A percentile compares a stretch with the other conserved stretches of the same genome.
Evolutionary conservation across 2,888 invertebrate genomes (phyloP).

Genomic region (Erannis defoliaria): DNA sequence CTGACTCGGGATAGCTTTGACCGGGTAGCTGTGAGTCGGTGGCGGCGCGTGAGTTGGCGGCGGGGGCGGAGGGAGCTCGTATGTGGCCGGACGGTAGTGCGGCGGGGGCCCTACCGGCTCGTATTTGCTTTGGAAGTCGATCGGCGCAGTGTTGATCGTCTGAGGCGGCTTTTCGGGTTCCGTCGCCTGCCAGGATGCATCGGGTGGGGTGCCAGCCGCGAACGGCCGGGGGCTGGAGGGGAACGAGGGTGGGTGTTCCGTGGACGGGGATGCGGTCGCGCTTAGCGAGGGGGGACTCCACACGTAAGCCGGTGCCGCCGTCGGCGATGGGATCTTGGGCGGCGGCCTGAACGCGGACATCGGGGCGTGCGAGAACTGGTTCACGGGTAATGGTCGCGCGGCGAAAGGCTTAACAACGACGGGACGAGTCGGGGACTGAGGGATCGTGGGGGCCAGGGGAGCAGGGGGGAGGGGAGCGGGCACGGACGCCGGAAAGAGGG

Average conservation of each 20-base stretch:
- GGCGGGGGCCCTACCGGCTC: slow-evolving; percentile 70
- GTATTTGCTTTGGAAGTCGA: slow-evolving; percentile 46
- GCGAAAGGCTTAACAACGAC: slow-evolving; percentile 75
- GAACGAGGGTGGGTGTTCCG: slow-evolving; percentile 56
- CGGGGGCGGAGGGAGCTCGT: slow-evolving; percentile 60
- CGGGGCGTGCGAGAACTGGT: slow-evolving; percentile 92
- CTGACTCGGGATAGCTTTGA: slow-evolving; percentile 72
- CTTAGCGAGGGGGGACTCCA: slow-evolving; percentile 78
- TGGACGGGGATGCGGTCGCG: slow-evolving; percentile 63
- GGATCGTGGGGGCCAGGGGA: slow-evolving; percentile 46
- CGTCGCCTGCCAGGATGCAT: slow-evolving; percentile 81
- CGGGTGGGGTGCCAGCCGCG: slow-evolving; percentile 53
- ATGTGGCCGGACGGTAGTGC: slow-evolving; percentile 54
- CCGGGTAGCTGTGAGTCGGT: slow-evolving; percentile 62
- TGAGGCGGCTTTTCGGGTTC: slow-evolving; percentile 72
- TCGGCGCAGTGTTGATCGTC: slow-evolving; percentile 80
- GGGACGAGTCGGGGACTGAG: slow-evolving; percentile 67
- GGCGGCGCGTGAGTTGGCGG: slow-evolving; percentile 58
- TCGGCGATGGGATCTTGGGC: slow-evolving; percentile 75
- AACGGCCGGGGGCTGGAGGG: slow-evolving; percentile 54
- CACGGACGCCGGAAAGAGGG: slow-evolving; percentile 23
- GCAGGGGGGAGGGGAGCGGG: slow-evolving; percentile 33
- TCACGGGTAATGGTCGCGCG: slow-evolving; percentile 88
- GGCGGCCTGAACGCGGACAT: slow-evolving; percentile 91
- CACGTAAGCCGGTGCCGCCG: slow-evolving; percentile 65